These are phyloP conservation scores for Agapetus fuscipes DNA, from an alignment of 2,888 invertebrate species.

Conservation along the genomic window DNA sequence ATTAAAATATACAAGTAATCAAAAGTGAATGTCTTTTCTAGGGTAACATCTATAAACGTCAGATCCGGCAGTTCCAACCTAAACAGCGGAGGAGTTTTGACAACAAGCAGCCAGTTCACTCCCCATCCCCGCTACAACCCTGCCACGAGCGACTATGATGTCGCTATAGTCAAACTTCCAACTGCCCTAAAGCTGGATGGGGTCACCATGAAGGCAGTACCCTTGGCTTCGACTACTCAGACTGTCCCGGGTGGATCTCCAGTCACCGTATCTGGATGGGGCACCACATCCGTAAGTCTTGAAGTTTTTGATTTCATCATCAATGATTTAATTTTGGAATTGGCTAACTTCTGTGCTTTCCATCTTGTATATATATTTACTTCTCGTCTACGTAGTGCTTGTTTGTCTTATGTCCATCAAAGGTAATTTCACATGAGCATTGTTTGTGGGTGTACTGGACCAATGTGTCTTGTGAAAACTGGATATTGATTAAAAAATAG, in stretches of 20 bases:
- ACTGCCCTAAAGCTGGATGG: conserved; percentile 31
- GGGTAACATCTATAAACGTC: conserved; percentile 27
- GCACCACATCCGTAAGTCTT: conserved; percentile 33
- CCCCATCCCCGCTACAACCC: conserved; percentile 35
- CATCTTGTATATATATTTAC: no score
- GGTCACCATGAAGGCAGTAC: conserved; percentile 26
- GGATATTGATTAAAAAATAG: no score
- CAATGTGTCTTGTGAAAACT: no score
- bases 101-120: conserved; percentile 27
- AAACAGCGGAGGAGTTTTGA: conserved; percentile 33
- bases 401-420: no score
- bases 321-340: no score
- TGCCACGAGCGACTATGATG: conserved; percentile 35
- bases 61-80: conserved; percentile 35
- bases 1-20: background rate
- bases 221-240: conserved; percentile 24
- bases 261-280: conserved; percentile 35
- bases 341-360: no score
- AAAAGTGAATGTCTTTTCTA: conserved; percentile 22
- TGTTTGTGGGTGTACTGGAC: no score
- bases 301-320: no score
- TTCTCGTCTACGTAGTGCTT: no score
- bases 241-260: conserved; percentile 26
- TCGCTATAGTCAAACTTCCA: conserved; percentile 32
- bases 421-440: no score